These are phyloP conservation scores for Alouatta palliata DNA, from an alignment of 2,113 vertebrate genomes.

Conservation along the genomic window DNA sequence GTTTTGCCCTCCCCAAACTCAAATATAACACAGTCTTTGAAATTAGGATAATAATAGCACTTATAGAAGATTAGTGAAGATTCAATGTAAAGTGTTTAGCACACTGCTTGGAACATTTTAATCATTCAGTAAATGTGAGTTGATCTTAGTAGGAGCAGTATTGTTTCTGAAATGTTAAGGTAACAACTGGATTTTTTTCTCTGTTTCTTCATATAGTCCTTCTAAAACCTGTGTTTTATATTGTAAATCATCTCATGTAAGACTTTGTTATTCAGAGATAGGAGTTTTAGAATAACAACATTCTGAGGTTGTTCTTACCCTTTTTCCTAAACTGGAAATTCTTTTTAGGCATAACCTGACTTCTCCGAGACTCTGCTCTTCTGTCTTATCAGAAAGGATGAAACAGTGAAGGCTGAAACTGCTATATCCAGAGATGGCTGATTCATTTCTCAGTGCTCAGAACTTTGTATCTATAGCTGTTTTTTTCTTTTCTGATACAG, in stretches of 20 bases:
- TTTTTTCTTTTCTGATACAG: background rate
- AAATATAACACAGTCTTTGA: background rate
- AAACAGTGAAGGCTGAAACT: background rate
- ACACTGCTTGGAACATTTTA: background rate
- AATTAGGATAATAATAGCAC: background rate
- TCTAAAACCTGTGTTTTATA: background rate
- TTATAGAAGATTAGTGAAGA: background rate
- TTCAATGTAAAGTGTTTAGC: background rate
- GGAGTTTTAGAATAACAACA: background rate
- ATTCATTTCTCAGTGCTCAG: background rate
- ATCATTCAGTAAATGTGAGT: background rate
- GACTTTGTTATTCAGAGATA: background rate
- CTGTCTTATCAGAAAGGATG: background rate
- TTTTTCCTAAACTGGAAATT: background rate
- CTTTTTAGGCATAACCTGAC: background rate
- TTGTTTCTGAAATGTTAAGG: slow-evolving; percentile 48
- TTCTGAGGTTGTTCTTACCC: background rate
- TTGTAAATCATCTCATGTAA: background rate
- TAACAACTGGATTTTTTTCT: background rate
- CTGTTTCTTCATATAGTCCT: background rate
- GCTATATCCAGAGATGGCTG: background rate
- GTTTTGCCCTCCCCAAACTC: background rate
- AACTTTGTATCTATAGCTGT: background rate
- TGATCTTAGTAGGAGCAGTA: background rate
- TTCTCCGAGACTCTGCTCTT: background rate